A percentile compares a stretch with the other conserved stretches of the same genome.
Conservation (phyloP, 2,113 vertebrate genomes). For the Leucopsar rothschildi region DNA sequence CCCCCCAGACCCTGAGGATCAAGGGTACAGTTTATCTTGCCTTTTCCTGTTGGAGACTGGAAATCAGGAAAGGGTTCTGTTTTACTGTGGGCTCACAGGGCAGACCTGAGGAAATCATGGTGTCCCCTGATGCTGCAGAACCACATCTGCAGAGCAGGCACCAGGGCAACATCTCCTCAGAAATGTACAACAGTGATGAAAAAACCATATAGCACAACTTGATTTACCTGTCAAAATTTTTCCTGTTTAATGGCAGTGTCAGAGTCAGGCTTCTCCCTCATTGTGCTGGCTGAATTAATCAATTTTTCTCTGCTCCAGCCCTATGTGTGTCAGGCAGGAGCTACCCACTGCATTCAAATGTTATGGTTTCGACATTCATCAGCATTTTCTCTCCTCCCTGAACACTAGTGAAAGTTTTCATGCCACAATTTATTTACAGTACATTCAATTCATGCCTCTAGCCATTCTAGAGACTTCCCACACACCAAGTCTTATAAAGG, state of each 20-base stretch:
- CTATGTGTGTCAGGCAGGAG: background rate
- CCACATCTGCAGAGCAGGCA: background rate
- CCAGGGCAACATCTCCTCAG: background rate
- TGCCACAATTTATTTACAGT: slow-evolving; percentile 27
- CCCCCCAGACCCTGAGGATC: background rate
- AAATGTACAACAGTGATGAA: background rate
- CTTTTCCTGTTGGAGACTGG: background rate
- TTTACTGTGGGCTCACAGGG: background rate
- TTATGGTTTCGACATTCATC: background rate
- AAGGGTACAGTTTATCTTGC: background rate
- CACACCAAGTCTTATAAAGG: background rate
- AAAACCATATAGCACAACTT: background rate
- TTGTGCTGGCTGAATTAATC: background rate
- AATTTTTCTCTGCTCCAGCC: background rate
- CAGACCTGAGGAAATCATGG: background rate
- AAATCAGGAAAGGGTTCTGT: background rate
- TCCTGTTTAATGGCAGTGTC: background rate
- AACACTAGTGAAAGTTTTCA: background rate
- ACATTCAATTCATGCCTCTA: background rate
- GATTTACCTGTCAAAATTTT: background rate
- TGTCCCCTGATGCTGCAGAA: background rate
- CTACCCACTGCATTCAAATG: slow-evolving; percentile 3
- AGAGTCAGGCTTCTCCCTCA: background rate
- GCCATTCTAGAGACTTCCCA: background rate
- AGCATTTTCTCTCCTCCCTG: background rate